Evolutionary conservation across 2,888 invertebrate species (phyloP).

Genomic region (Melikaiella ostensackeni): DNA sequence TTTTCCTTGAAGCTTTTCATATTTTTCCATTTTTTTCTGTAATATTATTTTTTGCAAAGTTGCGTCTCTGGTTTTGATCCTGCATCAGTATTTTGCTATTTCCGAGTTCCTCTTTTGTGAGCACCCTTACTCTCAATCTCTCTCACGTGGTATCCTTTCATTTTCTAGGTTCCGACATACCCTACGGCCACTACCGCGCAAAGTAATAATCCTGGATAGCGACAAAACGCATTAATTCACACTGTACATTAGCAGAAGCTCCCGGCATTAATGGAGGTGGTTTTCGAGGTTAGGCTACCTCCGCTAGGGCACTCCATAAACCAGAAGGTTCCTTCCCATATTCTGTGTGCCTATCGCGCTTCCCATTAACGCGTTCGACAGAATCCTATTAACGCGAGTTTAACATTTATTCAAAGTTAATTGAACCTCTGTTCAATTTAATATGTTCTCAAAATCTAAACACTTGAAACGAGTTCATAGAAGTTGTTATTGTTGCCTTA

Average conservation of each 20-base stretch:
- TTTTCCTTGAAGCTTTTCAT: neutral
- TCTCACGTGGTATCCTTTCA: neutral
- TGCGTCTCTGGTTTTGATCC: neutral
- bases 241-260: conserved; percentile 37
- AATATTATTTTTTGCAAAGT: neutral
- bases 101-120: neutral
- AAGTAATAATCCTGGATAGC: conserved; percentile 32
- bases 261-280: conserved; percentile 36
- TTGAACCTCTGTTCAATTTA: neutral
- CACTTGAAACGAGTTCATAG: neutral
- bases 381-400: conserved; percentile 15
- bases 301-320: conserved; percentile 20
- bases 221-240: conserved; percentile 34
- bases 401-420: conserved; percentile 2
- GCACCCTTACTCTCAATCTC: neutral
- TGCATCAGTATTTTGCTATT: conserved; percentile 6
- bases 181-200: neutral
- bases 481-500: neutral
- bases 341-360: conserved; percentile 10
- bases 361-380: conserved; percentile 17
- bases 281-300: conserved; percentile 32
- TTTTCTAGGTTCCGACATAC: neutral
- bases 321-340: conserved; percentile 27
- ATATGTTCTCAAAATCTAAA: neutral
- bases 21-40: neutral